Evolutionary conservation across 1,140 invertebrate species (phyloP), one percentile per base, ranked within the genome.

Genomic region (Eriosoma lanigerum): DNA sequence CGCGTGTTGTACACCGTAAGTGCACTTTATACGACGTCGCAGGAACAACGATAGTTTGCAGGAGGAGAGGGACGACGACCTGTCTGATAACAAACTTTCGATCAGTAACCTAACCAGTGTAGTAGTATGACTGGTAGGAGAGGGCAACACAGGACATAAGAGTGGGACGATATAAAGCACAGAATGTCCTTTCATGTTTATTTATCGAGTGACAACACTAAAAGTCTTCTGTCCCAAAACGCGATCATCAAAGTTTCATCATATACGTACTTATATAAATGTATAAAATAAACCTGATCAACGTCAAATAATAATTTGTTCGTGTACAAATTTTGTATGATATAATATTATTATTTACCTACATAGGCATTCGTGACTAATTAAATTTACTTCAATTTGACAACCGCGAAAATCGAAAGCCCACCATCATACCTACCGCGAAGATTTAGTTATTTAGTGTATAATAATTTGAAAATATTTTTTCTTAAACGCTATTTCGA

Each of bases 51-150:
- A 29, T 26, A 17, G 15, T n/a, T 2, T 54, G 32, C 3, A 38
- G 32, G 52, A 54, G 52, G 19, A n/a, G 17, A 6, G 19, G 17
- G 15, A 15, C 24, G 68, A 9, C 26, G 68, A 52, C 68, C 68
- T 29, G 68, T 72, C 68, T 52, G 68, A 72, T 72, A 13, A 72
- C 68, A 50, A 52, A 48, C 38, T 68, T 64, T 68, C 64, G 38
- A 66, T 62, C 26, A 6, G 24, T 10, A 29, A 1, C 6, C 4
- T 26, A 24, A 62, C 6, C 26, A 26, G 56, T 32, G 32, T n/a
- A 9, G n/a, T 2, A 3, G 10, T 12, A 24, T 21, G 24, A 60
- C 10, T 5, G n/a, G 21, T 0, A 15, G 58, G 12, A 48, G 9
- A 10, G 13, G 46, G n/a, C n/a, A n/a, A n/a, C n/a, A n/a, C n/a